These are phyloP conservation scores for Deroplatys truncata DNA, from an alignment of 2,888 invertebrate genomes.

Conservation along the genomic window DNA sequence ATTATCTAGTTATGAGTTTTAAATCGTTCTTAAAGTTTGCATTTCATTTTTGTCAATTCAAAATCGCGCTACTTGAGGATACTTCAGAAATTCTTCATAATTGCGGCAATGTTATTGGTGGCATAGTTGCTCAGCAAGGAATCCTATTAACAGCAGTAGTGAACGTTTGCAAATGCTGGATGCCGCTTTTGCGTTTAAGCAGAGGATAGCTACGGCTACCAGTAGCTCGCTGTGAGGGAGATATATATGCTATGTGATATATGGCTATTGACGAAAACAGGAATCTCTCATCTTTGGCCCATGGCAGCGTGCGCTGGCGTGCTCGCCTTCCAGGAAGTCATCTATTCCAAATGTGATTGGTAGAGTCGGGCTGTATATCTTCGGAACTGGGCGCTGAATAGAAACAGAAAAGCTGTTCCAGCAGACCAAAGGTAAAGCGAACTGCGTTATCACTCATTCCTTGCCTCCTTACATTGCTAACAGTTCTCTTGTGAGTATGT, in stretches of 20 bases:
- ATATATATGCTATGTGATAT: not conserved
- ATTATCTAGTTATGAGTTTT: too few species aligned
- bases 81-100: not conserved
- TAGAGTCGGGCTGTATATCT: not conserved
- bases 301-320: not conserved
- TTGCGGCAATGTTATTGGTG: not conserved
- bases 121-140: not conserved
- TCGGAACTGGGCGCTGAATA: not conserved
- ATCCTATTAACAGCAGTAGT: not conserved
- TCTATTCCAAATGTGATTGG: not conserved
- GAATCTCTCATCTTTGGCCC: not conserved
- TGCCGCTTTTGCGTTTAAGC: not conserved
- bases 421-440: not conserved
- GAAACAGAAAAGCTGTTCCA: not conserved
- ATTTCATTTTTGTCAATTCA: too few species aligned
- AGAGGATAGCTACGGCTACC: not conserved
- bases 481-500: not conserved
- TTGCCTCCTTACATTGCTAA: not conserved
- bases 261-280: constrained; percentile 3
- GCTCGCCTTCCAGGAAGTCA: not conserved
- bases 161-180: not conserved
- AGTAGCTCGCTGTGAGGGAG: not conserved
- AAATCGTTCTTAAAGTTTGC: too few species aligned
- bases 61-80: too few species aligned
- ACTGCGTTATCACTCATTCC: not conserved